Evolutionary conservation across 1,140 invertebrate species (phyloP).

Genomic region (Berghia stephanieae): DNA sequence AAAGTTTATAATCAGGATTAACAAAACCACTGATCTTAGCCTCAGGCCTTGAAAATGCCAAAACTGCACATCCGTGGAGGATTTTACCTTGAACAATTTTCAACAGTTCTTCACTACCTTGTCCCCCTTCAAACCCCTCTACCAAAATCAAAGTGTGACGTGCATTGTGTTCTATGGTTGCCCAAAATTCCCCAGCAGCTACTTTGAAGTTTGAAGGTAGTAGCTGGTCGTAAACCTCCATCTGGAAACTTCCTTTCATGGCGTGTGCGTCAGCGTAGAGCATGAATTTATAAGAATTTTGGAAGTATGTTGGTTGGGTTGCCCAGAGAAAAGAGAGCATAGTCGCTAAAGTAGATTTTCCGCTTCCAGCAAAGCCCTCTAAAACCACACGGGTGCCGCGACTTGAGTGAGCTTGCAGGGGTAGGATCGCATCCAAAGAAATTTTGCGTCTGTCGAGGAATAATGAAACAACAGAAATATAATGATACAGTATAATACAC

Average conservation of each 20-base stretch:
- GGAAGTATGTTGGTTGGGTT: conserved; percentile 43
- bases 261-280: conserved; percentile 42
- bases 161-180: conserved; percentile 43
- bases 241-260: conserved; percentile 31
- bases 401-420: conserved; percentile 30
- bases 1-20: conserved; percentile 45
- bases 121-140: conserved; percentile 46
- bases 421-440: conserved; percentile 41
- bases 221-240: conserved; percentile 1
- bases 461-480: too few relatives aligned
- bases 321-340: conserved; percentile 53
- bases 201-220: conserved; percentile 41
- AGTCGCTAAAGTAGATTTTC: conserved; percentile 48
- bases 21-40: conserved; percentile 28
- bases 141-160: conserved; percentile 46
- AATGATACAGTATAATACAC: too few relatives aligned
- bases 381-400: conserved; percentile 46
- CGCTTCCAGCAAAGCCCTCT: conserved; percentile 50
- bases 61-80: conserved; percentile 40
- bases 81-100: conserved; percentile 38
- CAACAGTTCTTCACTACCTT: conserved; percentile 34
- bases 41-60: conserved; percentile 43
- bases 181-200: conserved; percentile 45
- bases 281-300: conserved; percentile 42
- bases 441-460: conserved; percentile 41